Evolutionary conservation across 2,113 vertebrate genomes (phyloP), one percentile per base, ranked within the genome.

Genomic region (Tringa solitaria): DNA sequence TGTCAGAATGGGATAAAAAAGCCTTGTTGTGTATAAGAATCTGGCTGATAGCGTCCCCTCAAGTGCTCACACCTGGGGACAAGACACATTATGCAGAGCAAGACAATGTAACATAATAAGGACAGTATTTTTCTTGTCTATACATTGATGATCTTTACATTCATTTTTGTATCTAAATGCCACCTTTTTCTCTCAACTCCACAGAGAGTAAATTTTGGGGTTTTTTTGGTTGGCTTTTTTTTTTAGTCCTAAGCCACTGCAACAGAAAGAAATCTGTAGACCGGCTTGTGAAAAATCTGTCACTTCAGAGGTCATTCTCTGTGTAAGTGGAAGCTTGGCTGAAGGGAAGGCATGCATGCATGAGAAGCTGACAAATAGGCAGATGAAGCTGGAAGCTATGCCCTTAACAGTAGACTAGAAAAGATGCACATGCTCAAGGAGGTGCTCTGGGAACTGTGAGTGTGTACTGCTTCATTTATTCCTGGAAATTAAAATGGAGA

Each of bases 401-500:
- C 74, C 39, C 65, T 68, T 46, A 89, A 56, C 92, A 81, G 13
- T 50, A 32, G 1, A 1, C 46, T 48, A n/a, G 60, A 33, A 81
- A 84, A 94, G 46, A 72, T 56, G 61, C 30, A 39, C 35, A 8
- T 59, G 14, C 39, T 87, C 61, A 72, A 37, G 74, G 53, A 50
- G 76, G 27, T 79, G 27, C 57, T 72, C 73, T 84, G 84, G 76
- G 74, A 95, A 59, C 73, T 63, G 56, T 37, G 88, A 76, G 23
- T 9, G 20, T 75, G 54, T 46, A 32, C 68, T 84, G 87, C 73
- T 92, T 89, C 87, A 68, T 96, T 97, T 95, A 54, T 78, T 87
- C 77, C 72, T 89, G 74, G 35, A 84, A 87, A 93, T 91, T 89
- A 87, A 94, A 95, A 92, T 39, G 57, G 89, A 75, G 28, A 53